Conservation (phyloP, 2,888 invertebrate species). For the Corbicula japonica region DNA sequence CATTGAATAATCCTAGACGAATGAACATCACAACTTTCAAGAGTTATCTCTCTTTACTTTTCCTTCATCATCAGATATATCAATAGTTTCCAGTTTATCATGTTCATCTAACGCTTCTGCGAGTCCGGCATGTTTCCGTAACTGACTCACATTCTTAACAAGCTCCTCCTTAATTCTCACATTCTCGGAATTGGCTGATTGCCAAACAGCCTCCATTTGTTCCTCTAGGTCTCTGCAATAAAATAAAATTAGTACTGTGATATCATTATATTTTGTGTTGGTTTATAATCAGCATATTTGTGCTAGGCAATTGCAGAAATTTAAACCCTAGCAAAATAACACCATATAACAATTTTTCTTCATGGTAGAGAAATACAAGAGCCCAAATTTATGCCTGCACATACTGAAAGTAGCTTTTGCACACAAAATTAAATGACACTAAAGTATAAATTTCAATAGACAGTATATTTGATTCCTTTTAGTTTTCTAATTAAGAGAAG, state of each 20-base stretch:
- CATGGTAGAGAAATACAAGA: neutral
- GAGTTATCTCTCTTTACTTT: conserved; percentile 15
- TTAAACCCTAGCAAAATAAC: too few relatives aligned
- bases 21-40: too few relatives aligned
- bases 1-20: too few relatives aligned
- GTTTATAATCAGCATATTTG: too few relatives aligned
- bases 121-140: conserved; percentile 77
- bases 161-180: conserved; percentile 81
- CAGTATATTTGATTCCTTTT: too few relatives aligned
- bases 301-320: too few relatives aligned
- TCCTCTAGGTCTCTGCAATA: conserved; percentile 82
- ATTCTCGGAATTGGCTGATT: conserved; percentile 84
- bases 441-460: too few relatives aligned
- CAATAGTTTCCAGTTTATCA: conserved; percentile 64
- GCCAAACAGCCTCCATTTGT: conserved; percentile 85
- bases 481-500: too few relatives aligned
- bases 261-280: too few relatives aligned
- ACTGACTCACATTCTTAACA: conserved; percentile 77
- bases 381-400: neutral
- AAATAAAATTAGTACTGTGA: too few relatives aligned
- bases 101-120: conserved; percentile 74
- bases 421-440: too few relatives aligned
- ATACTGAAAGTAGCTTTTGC: neutral
- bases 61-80: conserved; percentile 67
- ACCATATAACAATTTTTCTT: too few relatives aligned